These are phyloP conservation scores for Drosophila guanche DNA, from an alignment of 1,140 invertebrate species.

Conservation along the genomic window DNA sequence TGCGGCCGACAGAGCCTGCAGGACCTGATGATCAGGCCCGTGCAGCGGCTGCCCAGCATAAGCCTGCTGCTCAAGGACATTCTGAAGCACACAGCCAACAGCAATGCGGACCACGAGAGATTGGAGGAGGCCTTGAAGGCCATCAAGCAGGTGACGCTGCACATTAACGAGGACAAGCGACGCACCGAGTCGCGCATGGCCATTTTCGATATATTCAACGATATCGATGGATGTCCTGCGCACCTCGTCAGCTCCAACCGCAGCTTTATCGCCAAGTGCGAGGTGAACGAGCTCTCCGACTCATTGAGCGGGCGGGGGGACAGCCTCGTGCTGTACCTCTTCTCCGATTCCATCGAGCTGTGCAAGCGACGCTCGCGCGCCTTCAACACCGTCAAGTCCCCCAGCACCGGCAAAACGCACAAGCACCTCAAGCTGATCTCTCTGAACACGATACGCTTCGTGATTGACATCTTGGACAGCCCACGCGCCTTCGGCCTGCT, in stretches of 20 bases:
- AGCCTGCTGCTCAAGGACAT: conserved; percentile 97
- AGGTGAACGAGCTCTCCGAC: conserved; percentile 95
- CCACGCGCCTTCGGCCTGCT: conserved; percentile 95
- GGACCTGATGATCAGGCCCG: conserved; percentile 97
- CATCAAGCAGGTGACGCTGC: conserved; percentile 96
- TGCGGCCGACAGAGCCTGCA: conserved; percentile 97
- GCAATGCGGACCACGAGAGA: conserved; percentile 92
- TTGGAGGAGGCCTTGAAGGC: conserved; percentile 93
- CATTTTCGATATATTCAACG: conserved; percentile 98
- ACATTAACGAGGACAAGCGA: conserved; percentile 98
- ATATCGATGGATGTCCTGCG: conserved; percentile 98
- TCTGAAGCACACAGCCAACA: conserved; percentile 94
- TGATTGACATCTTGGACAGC: conserved; percentile 93
- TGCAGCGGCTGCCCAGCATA: conserved; percentile 97
- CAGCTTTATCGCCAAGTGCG: conserved; percentile 92
- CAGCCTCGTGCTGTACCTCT: conserved; percentile 94
- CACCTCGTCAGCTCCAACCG: conserved; percentile 96
- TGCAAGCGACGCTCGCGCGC: conserved; percentile 93
- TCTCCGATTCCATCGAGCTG: conserved; percentile 96
- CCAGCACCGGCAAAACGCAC: conserved; percentile 90
- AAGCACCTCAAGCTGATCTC: conserved; percentile 96
- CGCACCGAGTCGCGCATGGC: conserved; percentile 97
- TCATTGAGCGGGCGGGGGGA: conserved; percentile 93
- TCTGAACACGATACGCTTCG: conserved; percentile 93
- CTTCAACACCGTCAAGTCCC: conserved; percentile 88